These are phyloP conservation scores for Volucella bombylans DNA, from an alignment of 2,888 invertebrate genomes.

Conservation along the genomic window DNA sequence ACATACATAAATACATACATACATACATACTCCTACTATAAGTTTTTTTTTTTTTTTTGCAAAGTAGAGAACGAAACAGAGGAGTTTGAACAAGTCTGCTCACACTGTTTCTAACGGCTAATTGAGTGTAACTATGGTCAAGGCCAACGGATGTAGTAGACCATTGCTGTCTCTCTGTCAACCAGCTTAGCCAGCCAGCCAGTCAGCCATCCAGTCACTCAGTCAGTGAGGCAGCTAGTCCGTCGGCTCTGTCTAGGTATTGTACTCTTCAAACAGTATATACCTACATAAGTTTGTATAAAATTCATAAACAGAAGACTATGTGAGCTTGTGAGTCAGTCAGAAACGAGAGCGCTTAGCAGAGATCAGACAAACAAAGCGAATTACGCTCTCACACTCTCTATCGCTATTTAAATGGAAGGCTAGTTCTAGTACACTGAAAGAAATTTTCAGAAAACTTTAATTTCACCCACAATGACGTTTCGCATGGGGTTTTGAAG, in stretches of 20 bases:
- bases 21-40: too few relatives aligned
- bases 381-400: conserved; percentile 48
- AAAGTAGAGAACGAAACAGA: neutral
- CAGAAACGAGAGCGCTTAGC: conserved; percentile 27
- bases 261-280: neutral
- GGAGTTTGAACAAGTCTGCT: conserved; percentile 38
- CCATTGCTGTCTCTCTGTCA: conserved; percentile 36
- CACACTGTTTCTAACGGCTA: conserved; percentile 63
- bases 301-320: conserved; percentile 5
- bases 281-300: neutral
- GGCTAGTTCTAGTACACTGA: conserved; percentile 51
- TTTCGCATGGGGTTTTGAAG: neutral
- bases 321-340: conserved; percentile 34
- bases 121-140: conserved; percentile 69
- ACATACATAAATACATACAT: too few relatives aligned
- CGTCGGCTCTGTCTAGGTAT: too few relatives aligned
- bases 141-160: conserved; percentile 67
- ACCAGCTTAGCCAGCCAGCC: conserved; percentile 9
- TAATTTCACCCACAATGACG: neutral
- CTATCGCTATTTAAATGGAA: conserved; percentile 13
- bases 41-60: too few relatives aligned
- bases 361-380: conserved; percentile 42
- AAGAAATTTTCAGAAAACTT: conserved; percentile 22
- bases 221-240: neutral
- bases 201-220: neutral